These are phyloP conservation scores for Diplogasteroides magnus DNA, from an alignment of 1,140 invertebrate genomes.

Conservation along the genomic window DNA sequence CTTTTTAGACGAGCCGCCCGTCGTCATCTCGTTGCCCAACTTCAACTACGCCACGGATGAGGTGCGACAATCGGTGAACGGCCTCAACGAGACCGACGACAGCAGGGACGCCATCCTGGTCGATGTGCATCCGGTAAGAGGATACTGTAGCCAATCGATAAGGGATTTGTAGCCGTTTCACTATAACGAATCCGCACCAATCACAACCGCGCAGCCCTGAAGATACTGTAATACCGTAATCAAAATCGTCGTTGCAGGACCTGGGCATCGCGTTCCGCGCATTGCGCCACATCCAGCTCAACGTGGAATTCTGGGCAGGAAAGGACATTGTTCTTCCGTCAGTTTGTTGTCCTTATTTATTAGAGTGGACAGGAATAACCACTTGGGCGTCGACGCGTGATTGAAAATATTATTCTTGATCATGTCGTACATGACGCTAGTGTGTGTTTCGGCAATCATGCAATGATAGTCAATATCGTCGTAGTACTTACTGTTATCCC, in stretches of 20 bases:
- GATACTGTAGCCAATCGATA: background rate
- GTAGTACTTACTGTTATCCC: too few relatives aligned
- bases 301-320: slow-evolving; percentile 37
- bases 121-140: slow-evolving; percentile 41
- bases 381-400: too few relatives aligned
- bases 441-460: too few relatives aligned
- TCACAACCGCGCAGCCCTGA: too few relatives aligned
- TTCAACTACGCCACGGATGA: slow-evolving; percentile 37
- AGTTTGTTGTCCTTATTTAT: too few relatives aligned
- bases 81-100: slow-evolving; percentile 34
- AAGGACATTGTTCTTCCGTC: slow-evolving; percentile 8
- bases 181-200: too few relatives aligned
- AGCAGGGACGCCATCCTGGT: slow-evolving; percentile 41
- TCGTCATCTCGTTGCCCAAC: slow-evolving; percentile 47
- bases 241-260: slow-evolving; percentile 31
- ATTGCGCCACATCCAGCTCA: slow-evolving; percentile 26
- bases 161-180: too few relatives aligned
- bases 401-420: too few relatives aligned
- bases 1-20: slow-evolving; percentile 33
- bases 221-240: too few relatives aligned
- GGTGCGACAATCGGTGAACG: slow-evolving; percentile 23
- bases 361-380: too few relatives aligned
- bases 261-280: slow-evolving; percentile 27
- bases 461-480: too few relatives aligned
- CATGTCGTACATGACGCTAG: too few relatives aligned